A percentile compares a stretch with the other conserved stretches of the same genome.
phyloP scores from a whole-genome alignment of 2,797 vertebrate species.

The Atherinosoma microstoma region DNA sequence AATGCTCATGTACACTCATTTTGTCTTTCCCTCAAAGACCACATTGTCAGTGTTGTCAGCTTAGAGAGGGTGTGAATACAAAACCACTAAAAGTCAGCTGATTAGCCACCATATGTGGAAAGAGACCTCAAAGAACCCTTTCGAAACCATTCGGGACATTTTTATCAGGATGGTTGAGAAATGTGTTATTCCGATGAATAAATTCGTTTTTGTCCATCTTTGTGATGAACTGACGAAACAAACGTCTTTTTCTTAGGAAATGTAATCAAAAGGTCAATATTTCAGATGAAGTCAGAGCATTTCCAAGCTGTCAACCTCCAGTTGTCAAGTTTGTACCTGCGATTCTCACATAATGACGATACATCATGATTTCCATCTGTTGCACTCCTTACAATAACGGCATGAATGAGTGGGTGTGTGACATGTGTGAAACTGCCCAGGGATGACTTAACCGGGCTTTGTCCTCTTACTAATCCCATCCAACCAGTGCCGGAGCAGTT shows the following conservation, averaged over 20 bases:
- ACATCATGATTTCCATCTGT: slow-evolving; percentile 38
- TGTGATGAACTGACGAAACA: not conserved
- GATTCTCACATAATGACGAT: not conserved
- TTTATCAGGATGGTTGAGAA: not conserved
- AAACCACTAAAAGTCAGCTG: slow-evolving; percentile 58
- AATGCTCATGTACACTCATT: slow-evolving; percentile 34
- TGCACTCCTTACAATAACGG: slow-evolving; percentile 7
- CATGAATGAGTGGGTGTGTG: slow-evolving; percentile 51
- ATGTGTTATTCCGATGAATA: not conserved
- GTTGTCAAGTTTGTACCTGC: slow-evolving; percentile 59
- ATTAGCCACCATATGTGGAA: slow-evolving; percentile 68
- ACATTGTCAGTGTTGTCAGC: slow-evolving; percentile 17
- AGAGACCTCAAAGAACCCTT: slow-evolving; percentile 45
- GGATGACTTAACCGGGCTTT: slow-evolving; percentile 52
- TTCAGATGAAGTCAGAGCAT: slow-evolving; percentile 18
- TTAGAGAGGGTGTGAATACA: slow-evolving; percentile 66
- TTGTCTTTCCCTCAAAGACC: slow-evolving; percentile 45
- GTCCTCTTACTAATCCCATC: slow-evolving; percentile 53
- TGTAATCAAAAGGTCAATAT: not conserved
- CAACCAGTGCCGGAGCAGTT: slow-evolving; percentile 31
- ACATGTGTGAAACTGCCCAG: slow-evolving; percentile 53
- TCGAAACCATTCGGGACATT: not conserved
- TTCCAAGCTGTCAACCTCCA: not conserved
- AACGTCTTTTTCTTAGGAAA: not conserved
- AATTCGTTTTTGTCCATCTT: not conserved